Evolutionary conservation across 2,113 vertebrate species (phyloP), one percentile per base, ranked within the genome.

Genomic region (Austrofundulus limnaeus): DNA sequence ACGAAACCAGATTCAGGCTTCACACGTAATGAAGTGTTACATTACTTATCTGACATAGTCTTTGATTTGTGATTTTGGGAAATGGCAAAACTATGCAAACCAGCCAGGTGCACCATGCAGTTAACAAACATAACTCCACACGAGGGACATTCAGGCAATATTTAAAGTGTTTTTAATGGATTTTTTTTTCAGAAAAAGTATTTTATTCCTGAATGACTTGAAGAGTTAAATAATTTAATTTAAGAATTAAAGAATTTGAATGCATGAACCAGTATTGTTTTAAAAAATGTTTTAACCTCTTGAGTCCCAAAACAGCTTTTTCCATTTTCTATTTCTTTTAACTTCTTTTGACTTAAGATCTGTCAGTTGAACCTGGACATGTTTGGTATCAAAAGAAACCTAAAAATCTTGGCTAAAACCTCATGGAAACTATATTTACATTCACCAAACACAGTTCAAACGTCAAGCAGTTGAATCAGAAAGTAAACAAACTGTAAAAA

Each of bases 31-130:
- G 42, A 25, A 45, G 50, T 21, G 7, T 53, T 43, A 12, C 51
- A 20, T 34, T 49, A 51, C 31, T 15, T 45, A 37, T 54, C 17
- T 51, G 21, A 41, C 19, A 20, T 34, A 41, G 1, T 48, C 17
- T 43, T 17, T 28, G 24, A 37, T n/a, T 16, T 56, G 31, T 51
- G 23, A 65, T 49, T 23, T 51, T 41, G 61, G 48, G 47, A 58
- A 52, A 47, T 11, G 19, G 5, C 9, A 28, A 21, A n/a, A 59
- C 16, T 41, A 24, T 42, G 46, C 41, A 57, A 34, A 52, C 39
- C 15, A 24, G 15, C 46, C 47, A 28, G 21, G 20, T 38, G 25
- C 38, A 49, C 43, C 5, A 21, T 56, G 46, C 11, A 28, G 12
- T 25, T 54, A 41, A 24, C n/a, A 62, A 14, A 24, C 37, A 2